Evolutionary conservation across 2,797 vertebrate species (phyloP).

Genomic region (Tiaroga cobitis): DNA sequence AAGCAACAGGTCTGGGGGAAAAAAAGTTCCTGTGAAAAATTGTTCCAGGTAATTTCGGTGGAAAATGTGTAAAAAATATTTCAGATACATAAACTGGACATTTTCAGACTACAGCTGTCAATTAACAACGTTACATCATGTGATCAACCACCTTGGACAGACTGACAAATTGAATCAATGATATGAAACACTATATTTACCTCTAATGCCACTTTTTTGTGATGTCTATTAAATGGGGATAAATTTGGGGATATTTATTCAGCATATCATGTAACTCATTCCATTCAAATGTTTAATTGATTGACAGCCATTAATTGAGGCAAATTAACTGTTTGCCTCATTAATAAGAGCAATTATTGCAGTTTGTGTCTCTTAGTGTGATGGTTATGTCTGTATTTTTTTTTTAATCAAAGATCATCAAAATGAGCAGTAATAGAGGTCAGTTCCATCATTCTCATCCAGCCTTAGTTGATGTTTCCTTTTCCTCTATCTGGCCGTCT

Average conservation of each 20-base stretch:
- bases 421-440: not conserved
- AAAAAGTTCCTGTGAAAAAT: no score
- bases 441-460: not conserved
- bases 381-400: not conserved
- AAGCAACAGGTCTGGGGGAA: no score
- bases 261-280: not conserved
- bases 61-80: no score
- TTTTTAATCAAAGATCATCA: not conserved
- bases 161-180: not conserved
- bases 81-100: no score
- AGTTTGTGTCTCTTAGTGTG: not conserved
- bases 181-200: not conserved
- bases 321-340: not conserved
- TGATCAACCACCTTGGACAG: not conserved
- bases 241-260: not conserved
- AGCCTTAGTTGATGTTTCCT: not conserved
- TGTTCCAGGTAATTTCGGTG: no score
- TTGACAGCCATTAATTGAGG: not conserved
- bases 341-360: not conserved
- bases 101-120: not conserved
- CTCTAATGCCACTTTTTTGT: not conserved
- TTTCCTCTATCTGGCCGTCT: not conserved
- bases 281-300: constrained; percentile 11
- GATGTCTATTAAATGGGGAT: not conserved
- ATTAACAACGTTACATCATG: not conserved